Percentiles rank a stretch among this genome's conserved stretches.
Evolutionary conservation across 2,797 vertebrate species (phyloP).

Genomic region (Cyprinella venusta): DNA sequence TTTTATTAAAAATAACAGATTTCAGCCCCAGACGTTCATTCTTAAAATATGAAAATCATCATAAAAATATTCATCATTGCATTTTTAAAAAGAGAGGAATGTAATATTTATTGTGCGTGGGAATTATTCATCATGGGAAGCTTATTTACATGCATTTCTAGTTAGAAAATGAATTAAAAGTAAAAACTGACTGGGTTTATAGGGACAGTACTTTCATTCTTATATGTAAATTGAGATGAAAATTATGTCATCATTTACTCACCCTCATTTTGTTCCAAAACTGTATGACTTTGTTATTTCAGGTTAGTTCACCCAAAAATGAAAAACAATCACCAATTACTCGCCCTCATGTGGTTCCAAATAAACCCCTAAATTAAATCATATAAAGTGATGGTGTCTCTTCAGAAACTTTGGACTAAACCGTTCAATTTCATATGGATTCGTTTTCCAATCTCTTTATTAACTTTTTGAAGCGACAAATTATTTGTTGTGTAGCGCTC

Average conservation of each 20-base stretch:
- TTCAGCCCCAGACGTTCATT: conserved; percentile 10
- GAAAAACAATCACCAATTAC: background rate
- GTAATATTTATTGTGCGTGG: background rate
- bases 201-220: background rate
- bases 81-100: background rate
- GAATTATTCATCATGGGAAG: background rate
- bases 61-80: background rate
- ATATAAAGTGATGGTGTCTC: background rate
- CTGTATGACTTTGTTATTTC: background rate
- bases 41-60: background rate
- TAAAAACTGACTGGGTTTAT: background rate
- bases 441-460: background rate
- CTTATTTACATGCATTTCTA: background rate
- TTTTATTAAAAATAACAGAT: conserved; percentile 14
- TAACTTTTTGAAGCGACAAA: background rate
- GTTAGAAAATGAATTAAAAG: background rate
- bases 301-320: background rate
- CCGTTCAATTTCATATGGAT: background rate
- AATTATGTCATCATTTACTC: too few species aligned
- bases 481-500: rapidly evolving
- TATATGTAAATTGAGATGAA: background rate
- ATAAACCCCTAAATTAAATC: too few species aligned
- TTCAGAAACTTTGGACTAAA: background rate
- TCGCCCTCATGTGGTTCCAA: background rate
- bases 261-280: too few species aligned